A percentile compares a stretch with the other conserved stretches of the same genome.
Evolutionary conservation across 2,888 invertebrate species (phyloP).

Genomic region (Stenotaenia linearis): DNA sequence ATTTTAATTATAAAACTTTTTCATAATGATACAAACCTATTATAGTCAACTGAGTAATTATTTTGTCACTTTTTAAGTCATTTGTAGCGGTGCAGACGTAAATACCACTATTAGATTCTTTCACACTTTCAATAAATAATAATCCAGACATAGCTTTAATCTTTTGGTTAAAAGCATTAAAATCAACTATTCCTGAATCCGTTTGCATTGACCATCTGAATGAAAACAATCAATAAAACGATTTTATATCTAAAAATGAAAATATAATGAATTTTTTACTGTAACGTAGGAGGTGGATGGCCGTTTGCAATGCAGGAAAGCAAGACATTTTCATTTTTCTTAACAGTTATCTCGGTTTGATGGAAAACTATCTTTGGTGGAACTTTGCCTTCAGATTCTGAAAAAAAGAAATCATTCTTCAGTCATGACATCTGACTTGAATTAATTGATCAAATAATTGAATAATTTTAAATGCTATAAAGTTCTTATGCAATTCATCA

Average conservation of each 20-base stretch:
- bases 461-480: background rate
- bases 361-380: slow-evolving; percentile 15
- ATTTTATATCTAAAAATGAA: background rate
- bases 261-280: background rate
- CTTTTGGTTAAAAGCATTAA: background rate
- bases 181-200: background rate
- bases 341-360: background rate
- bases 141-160: background rate
- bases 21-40: background rate
- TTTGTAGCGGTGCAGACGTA: background rate
- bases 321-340: background rate
- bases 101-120: background rate
- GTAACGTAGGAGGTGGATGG: background rate
- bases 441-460: background rate
- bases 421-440: no score
- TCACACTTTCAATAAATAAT: background rate
- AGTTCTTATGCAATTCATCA: no score
- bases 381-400: slow-evolving; percentile 15
- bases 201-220: background rate
- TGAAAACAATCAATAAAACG: background rate
- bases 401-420: no score
- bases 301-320: background rate
- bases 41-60: background rate
- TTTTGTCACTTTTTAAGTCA: background rate
- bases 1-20: background rate